Conservation (phyloP, 1,140 invertebrate species). For the Tetramorium parvispinum region DNA sequence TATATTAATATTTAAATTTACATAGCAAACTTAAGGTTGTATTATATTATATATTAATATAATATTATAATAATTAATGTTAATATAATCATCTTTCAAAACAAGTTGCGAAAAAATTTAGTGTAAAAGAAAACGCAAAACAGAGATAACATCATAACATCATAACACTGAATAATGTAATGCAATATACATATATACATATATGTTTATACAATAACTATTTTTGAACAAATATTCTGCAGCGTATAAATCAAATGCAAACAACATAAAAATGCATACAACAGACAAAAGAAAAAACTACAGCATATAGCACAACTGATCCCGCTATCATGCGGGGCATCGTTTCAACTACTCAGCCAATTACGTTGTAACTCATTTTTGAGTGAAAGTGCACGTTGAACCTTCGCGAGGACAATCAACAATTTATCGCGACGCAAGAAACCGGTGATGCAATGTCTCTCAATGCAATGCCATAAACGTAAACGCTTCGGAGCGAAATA, state of each 20-base stretch:
- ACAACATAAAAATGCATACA: background rate
- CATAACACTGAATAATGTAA: background rate
- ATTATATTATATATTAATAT: background rate
- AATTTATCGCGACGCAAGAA: background rate
- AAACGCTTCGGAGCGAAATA: background rate
- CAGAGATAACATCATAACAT: background rate
- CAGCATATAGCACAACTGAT: background rate
- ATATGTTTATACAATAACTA: background rate
- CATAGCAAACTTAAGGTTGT: background rate
- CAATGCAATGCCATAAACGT: constrained; percentile 5
- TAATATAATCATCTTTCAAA: background rate
- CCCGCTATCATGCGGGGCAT: too few species aligned
- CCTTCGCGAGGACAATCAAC: background rate
- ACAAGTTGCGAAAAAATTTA: background rate
- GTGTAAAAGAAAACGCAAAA: background rate
- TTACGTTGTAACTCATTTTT: background rate
- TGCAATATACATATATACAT: background rate
- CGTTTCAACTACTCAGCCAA: background rate
- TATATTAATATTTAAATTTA: background rate
- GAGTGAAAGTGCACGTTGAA: background rate
- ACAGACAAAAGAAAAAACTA: background rate
- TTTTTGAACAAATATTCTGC: background rate
- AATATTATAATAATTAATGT: too few species aligned
- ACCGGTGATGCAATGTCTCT: constrained; percentile 16
- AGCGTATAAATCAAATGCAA: background rate